These are phyloP conservation scores for Ruditapes philippinarum DNA, from an alignment of 1,140 invertebrate species.

Conservation along the genomic window DNA sequence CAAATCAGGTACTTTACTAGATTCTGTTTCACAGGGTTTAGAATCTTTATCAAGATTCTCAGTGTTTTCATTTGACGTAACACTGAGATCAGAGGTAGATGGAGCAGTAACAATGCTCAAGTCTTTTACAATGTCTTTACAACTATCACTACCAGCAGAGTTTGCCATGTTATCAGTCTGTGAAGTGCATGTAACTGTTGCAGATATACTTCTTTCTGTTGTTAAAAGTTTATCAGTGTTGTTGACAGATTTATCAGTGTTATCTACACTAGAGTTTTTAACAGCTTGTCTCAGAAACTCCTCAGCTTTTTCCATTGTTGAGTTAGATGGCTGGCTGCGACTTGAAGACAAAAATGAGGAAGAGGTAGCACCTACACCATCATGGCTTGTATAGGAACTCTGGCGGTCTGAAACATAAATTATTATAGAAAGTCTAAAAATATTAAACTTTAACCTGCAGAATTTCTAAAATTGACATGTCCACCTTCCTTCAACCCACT, in stretches of 20 bases:
- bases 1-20: background rate
- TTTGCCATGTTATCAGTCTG: background rate
- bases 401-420: conserved; percentile 38
- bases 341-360: conserved; percentile 45
- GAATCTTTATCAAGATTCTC: background rate
- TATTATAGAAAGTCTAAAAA: too few relatives aligned
- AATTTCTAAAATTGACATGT: too few relatives aligned
- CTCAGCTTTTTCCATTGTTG: conserved; percentile 58
- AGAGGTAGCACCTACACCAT: conserved; percentile 56
- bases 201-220: background rate
- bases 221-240: background rate
- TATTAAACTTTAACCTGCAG: too few relatives aligned
- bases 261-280: conserved; percentile 53
- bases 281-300: conserved; percentile 58
- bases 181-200: background rate
- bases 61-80: conserved; percentile 21
- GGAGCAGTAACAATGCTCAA: background rate
- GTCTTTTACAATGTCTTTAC: conserved; percentile 14
- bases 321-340: background rate
- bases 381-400: conserved; percentile 51
- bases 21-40: background rate
- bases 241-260: background rate
- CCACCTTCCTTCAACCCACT: too few relatives aligned
- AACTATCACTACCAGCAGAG: conserved; percentile 4
- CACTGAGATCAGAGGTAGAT: conserved; percentile 47